Conservation (phyloP, 2,888 invertebrate genomes). For the Drosophila suboccidentalis region DNA sequence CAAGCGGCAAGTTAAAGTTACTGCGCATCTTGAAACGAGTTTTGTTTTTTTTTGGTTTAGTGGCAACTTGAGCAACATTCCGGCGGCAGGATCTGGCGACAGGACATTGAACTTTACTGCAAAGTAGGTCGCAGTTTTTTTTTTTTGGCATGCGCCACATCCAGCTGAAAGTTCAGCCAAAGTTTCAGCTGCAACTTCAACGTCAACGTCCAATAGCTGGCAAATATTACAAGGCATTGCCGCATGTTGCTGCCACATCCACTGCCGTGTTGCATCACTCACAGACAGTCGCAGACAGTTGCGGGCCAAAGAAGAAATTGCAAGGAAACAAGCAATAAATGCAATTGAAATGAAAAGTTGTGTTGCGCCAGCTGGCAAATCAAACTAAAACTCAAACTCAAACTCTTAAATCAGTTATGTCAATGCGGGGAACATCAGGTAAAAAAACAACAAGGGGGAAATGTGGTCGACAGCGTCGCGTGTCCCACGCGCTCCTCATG, state of each 20-base stretch:
- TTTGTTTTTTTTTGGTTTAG: constrained; percentile 11
- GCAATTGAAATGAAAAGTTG: constrained; percentile 56
- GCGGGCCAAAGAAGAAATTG: constrained; percentile 19
- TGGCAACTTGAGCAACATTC: constrained; percentile 7
- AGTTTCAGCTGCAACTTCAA: background rate
- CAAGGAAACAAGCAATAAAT: constrained; percentile 24
- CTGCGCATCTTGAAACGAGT: constrained; percentile 34
- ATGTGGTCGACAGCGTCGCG: constrained; percentile 30
- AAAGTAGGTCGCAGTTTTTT: constrained; percentile 41
- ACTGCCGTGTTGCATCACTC: constrained; percentile 36
- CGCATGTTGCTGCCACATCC: constrained; percentile 5
- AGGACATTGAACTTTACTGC: constrained; percentile 56
- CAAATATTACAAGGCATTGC: constrained; percentile 20
- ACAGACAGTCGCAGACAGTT: constrained; percentile 15
- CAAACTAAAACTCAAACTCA: background rate
- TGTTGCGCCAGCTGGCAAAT: constrained; percentile 12
- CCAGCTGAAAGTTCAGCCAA: background rate
- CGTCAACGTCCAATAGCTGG: background rate
- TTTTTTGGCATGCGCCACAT: background rate
- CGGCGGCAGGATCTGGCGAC: constrained; percentile 48
- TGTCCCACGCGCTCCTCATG: constrained; percentile 54
- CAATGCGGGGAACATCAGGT: constrained; percentile 17
- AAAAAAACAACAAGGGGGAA: background rate
- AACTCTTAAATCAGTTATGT: constrained; percentile 47
- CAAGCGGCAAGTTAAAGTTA: constrained; percentile 3